phyloP scores from a whole-genome alignment of 2,888 invertebrate genomes.

The Podotricha telesiphe region DNA sequence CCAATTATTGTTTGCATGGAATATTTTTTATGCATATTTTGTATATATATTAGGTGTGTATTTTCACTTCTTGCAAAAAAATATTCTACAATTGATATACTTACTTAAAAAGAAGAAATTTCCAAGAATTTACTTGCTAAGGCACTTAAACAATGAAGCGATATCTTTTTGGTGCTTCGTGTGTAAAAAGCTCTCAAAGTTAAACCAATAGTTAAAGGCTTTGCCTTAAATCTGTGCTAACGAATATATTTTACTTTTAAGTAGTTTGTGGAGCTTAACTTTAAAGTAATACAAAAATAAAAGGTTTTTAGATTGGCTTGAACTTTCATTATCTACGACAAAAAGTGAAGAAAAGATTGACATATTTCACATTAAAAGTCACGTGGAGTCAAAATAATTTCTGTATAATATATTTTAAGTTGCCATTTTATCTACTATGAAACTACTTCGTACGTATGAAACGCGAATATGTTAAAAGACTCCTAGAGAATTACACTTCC shows the following conservation, averaged over 20 bases:
- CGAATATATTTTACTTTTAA: slow-evolving; percentile 25
- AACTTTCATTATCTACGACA: background rate
- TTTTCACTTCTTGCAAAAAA: too few species aligned
- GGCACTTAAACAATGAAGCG: slow-evolving; percentile 3
- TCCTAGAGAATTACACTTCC: background rate
- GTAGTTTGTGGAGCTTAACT: background rate
- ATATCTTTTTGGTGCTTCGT: background rate
- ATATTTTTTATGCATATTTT: too few species aligned
- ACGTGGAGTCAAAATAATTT: too few species aligned
- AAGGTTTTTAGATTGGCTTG: background rate
- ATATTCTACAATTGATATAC: too few species aligned
- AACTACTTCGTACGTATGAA: too few species aligned
- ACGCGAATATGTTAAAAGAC: background rate
- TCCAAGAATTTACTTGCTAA: background rate
- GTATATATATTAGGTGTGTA: too few species aligned
- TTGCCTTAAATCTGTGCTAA: slow-evolving; percentile 18
- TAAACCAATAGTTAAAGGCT: slow-evolving; percentile 17
- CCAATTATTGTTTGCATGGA: too few species aligned
- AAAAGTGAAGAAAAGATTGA: background rate
- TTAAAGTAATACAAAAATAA: background rate
- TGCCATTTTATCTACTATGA: too few species aligned
- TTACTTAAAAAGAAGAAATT: too few species aligned
- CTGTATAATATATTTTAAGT: too few species aligned
- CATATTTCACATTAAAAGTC: background rate
- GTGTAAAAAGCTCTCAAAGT: slow-evolving; percentile 14